These are phyloP conservation scores for Melinaea menophilus DNA, from an alignment of 2,888 invertebrate species.

Conservation along the genomic window DNA sequence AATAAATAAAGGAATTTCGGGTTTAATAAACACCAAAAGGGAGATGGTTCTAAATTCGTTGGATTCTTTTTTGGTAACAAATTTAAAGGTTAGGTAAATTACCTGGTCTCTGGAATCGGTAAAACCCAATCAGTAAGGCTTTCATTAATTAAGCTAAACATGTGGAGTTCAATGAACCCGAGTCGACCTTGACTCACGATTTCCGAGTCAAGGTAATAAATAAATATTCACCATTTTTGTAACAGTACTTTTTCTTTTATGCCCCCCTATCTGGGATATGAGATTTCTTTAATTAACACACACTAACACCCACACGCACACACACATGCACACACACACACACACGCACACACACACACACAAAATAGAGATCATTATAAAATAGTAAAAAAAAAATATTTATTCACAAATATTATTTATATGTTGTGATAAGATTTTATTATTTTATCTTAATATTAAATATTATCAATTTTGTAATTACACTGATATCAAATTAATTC, in stretches of 20 bases:
- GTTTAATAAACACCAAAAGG: too few species aligned
- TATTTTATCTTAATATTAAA: too few species aligned
- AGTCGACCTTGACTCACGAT: constrained; percentile 44
- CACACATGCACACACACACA: too few species aligned
- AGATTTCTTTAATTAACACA: constrained; percentile 21
- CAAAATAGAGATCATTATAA: too few species aligned
- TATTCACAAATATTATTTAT: too few species aligned
- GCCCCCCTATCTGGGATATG: constrained; percentile 16
- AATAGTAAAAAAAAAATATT: too few species aligned
- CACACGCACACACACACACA: too few species aligned
- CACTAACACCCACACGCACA: too few species aligned
- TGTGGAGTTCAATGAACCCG: constrained; percentile 26
- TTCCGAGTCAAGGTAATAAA: constrained; percentile 41
- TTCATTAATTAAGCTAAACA: constrained; percentile 27
- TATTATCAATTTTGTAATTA: neutral
- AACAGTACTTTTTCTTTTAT: constrained; percentile 40
- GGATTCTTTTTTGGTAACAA: neutral
- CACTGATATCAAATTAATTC: neutral
- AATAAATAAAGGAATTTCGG: too few species aligned
- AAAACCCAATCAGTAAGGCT: constrained; percentile 16
- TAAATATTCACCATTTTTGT: constrained; percentile 40
- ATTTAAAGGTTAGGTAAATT: neutral
- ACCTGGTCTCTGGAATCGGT: constrained; percentile 7
- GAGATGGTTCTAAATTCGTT: too few species aligned
- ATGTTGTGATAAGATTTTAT: too few species aligned